Evolutionary conservation across 2,113 vertebrate species (phyloP), one percentile per base, ranked within the genome.

Genomic region (Cinclus mexicanus): DNA sequence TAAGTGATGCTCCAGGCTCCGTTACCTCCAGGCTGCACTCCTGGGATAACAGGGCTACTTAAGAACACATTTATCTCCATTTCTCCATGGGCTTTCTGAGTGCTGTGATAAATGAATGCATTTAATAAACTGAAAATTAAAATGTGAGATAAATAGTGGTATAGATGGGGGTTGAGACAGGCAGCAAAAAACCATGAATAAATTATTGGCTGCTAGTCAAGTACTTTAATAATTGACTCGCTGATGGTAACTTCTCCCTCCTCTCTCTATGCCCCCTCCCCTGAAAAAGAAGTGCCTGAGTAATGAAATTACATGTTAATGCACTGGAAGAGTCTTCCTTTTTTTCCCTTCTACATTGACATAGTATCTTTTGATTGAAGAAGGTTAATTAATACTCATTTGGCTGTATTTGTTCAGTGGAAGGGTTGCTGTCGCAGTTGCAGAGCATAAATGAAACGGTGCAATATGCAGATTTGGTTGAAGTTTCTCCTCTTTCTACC

Each of bases 111-210:
- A 97, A 97, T 97, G 94, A 83, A 90, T 82, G 69, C 96, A 98
- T 98, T 98, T 98, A 98, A 98, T 98, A 98, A 98, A 98, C 96
- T 95, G 95, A 97, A 97, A 97, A 98, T 98, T 98, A 98, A 98
- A 98, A 98, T 97, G 98, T 96, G 91, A 98, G 98, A 98, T 98
- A 95, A 98, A 84, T 91, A 94, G 87, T 93, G 97, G 87, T 84
- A 81, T 87, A 79, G 85, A 81, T 88, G 67, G 65, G 76, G 85
- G 65, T 68, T 86, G 95, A 97, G 94, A 97, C 97, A 93, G 80
- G 50, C 44, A 89, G 82, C 78, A 86, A 47, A 59, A 88, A 82
- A n/a, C 42, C 95, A 79, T 94, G 92, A 93, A 93, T 97, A 93
- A 89, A 68, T 96, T 93, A 94, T 98, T 94, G 97, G 98, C 97